A percentile compares a stretch with the other conserved stretches of the same genome.
These are phyloP conservation scores for Salvator merianae DNA, from an alignment of 2,113 vertebrate species.

Conservation along the genomic window DNA sequence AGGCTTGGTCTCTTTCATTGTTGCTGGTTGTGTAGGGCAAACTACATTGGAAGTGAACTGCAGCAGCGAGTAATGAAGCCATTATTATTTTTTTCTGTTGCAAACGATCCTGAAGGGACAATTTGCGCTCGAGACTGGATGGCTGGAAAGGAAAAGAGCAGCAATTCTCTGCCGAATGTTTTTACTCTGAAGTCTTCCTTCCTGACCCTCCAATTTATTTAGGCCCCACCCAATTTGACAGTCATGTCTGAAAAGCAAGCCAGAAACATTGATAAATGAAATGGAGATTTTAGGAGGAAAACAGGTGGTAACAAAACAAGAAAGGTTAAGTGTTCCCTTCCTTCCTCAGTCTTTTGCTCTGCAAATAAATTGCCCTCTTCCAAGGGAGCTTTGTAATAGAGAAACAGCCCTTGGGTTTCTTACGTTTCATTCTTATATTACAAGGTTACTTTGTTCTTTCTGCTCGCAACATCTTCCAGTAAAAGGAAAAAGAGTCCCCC, in stretches of 20 bases:
- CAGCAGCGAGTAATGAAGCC: not conserved
- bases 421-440: not conserved
- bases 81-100: not conserved
- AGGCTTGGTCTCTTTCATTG: not conserved
- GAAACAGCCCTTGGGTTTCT: not conserved
- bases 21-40: not conserved
- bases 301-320: not conserved
- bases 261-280: not conserved
- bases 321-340: not conserved
- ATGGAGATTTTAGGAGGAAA: not conserved
- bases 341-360: not conserved
- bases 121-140: not conserved
- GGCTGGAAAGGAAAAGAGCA: not conserved
- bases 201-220: not conserved
- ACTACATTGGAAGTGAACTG: not conserved
- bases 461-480: not conserved
- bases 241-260: not conserved
- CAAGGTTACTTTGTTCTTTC: not conserved
- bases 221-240: not conserved
- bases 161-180: not conserved
- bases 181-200: not conserved
- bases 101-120: not conserved
- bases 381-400: not conserved
- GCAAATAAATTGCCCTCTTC: not conserved
- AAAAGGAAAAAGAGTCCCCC: not conserved